Conservation (phyloP, 2,113 vertebrate genomes). For the Anoplopoma fimbria region DNA sequence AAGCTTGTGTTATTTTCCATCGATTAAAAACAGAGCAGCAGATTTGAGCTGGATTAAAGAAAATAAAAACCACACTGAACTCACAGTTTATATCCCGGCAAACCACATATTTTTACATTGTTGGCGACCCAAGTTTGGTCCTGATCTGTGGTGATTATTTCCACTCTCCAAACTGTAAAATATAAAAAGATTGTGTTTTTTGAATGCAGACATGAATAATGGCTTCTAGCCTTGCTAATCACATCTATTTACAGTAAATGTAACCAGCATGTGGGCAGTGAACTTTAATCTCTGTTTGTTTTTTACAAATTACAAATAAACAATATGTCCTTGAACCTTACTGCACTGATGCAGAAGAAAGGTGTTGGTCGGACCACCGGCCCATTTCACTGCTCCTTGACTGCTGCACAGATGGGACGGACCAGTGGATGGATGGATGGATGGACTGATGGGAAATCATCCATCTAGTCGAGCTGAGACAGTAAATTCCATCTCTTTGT, state of each 20-base stretch:
- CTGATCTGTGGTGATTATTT: too few species aligned
- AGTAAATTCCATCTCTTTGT: conserved; percentile 8
- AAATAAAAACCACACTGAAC: too few species aligned
- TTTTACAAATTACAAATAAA: background rate
- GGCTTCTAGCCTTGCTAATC: background rate
- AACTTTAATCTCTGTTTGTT: background rate
- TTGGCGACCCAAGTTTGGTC: too few species aligned
- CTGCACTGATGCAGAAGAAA: background rate
- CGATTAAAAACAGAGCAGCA: conserved; percentile 22
- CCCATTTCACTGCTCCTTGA: background rate
- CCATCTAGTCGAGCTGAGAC: background rate
- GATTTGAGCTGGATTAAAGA: background rate
- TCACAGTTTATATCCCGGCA: conserved; percentile 10
- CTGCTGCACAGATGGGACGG: background rate
- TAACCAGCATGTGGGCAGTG: background rate
- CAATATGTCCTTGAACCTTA: background rate
- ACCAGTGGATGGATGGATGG: background rate
- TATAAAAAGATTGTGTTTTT: too few species aligned
- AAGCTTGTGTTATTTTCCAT: conserved; percentile 26
- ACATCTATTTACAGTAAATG: background rate
- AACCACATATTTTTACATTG: too few species aligned
- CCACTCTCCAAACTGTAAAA: too few species aligned
- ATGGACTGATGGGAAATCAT: conserved; percentile 29
- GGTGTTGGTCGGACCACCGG: background rate
- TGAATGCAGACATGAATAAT: conserved; percentile 8